phyloP scores from a whole-genome alignment of 2,113 vertebrate genomes.

The Myrmecophaga tridactyla region DNA sequence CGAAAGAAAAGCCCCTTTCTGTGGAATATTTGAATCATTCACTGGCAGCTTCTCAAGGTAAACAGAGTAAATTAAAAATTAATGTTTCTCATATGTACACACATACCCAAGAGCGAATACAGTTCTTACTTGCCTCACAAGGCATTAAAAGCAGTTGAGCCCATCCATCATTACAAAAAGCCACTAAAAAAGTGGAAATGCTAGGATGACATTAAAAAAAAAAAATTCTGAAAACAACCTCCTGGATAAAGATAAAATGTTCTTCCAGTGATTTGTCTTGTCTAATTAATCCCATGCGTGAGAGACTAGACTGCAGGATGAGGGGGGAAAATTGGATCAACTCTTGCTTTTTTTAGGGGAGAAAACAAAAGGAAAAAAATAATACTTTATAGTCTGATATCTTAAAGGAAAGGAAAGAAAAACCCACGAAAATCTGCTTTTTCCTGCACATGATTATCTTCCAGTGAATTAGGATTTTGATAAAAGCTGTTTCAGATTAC shows the following conservation, averaged over 20 bases:
- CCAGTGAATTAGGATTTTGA: conserved; percentile 53
- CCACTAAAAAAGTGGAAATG: conserved; percentile 80
- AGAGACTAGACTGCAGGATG: conserved; percentile 72
- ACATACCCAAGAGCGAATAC: conserved; percentile 68
- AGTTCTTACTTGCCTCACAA: conserved; percentile 77
- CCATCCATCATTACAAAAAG: conserved; percentile 80
- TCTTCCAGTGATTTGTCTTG: conserved; percentile 76
- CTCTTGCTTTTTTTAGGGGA: conserved; percentile 74
- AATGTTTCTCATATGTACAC: conserved; percentile 81
- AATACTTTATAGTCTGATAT: neutral
- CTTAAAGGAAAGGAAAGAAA: conserved; percentile 25
- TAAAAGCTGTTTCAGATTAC: conserved; percentile 73
- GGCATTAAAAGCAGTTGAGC: conserved; percentile 71
- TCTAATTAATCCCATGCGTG: conserved; percentile 84
- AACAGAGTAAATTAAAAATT: conserved; percentile 88
- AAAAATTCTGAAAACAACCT: conserved; percentile 78
- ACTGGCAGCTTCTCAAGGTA: conserved; percentile 88
- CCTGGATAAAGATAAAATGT: conserved; percentile 63
- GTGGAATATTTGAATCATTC: conserved; percentile 84
- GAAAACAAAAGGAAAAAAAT: conserved; percentile 38
- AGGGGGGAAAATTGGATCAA: conserved; percentile 62
- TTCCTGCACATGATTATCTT: conserved; percentile 59
- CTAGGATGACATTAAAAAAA: conserved; percentile 70
- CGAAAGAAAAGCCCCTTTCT: conserved; percentile 83
- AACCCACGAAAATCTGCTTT: conserved; percentile 32